A percentile compares a stretch with the other conserved stretches of the same genome.
Conservation (phyloP, 2,888 invertebrate genomes). For the Ramazzottius varieornatus region DNA sequence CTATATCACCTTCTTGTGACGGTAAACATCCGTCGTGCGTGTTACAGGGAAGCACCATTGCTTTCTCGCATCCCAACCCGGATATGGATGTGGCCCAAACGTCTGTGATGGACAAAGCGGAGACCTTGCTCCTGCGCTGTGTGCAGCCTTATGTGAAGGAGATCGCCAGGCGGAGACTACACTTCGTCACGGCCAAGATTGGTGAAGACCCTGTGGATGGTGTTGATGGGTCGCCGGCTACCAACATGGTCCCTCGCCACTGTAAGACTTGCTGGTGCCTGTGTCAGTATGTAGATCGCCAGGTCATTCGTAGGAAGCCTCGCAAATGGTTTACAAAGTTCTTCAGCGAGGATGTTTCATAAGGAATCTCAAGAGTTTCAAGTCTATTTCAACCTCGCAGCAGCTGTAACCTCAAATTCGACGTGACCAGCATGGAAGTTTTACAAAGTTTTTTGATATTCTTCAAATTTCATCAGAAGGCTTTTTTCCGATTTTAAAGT, state of each 20-base stretch:
- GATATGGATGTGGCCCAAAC: neutral
- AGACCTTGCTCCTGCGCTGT: neutral
- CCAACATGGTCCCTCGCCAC: neutral
- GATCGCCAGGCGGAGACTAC: neutral
- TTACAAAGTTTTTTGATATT: no score
- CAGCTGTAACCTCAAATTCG: no score
- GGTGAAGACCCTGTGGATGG: neutral
- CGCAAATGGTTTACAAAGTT: neutral
- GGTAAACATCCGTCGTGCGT: no score
- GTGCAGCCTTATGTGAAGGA: neutral
- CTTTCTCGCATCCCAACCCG: neutral
- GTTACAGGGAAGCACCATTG: no score
- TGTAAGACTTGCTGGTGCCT: conserved; percentile 5
- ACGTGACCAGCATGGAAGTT: no score
- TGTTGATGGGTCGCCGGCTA: neutral
- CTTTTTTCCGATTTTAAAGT: no score
- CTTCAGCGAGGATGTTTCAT: neutral
- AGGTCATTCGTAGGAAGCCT: neutral
- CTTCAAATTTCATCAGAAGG: no score
- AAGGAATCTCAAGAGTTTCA: neutral
- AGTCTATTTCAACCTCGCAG: no score
- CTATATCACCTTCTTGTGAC: no score
- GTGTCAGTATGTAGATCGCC: conserved; percentile 6
- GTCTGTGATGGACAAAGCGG: neutral
- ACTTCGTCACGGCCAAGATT: neutral